Conservation (phyloP, 2,113 vertebrate genomes). For the Dipodomys merriami region DNA sequence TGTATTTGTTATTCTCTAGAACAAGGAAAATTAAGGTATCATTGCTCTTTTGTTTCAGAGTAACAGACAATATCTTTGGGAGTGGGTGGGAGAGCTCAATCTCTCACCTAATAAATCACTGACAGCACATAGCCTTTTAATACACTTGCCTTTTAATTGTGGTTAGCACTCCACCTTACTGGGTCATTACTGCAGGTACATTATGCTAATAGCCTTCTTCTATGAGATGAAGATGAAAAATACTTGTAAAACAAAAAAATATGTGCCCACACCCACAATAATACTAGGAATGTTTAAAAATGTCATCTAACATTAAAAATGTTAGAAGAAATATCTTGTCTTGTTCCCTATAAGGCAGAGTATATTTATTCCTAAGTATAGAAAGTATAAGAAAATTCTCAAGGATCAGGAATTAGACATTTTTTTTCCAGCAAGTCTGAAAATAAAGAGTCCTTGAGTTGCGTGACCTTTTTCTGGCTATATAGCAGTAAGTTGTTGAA, state of each 20-base stretch:
- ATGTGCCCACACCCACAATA: neutral
- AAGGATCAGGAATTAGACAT: neutral
- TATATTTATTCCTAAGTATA: neutral
- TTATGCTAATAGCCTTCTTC: slow-evolving; percentile 8
- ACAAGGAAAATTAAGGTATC: neutral
- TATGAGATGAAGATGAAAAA: slow-evolving; percentile 21
- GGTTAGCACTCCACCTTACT: neutral
- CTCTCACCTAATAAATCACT: slow-evolving; percentile 43
- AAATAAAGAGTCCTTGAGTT: neutral
- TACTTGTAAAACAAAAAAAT: neutral
- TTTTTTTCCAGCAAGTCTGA: slow-evolving; percentile 32
- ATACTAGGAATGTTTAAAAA: neutral
- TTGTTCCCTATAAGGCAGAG: neutral
- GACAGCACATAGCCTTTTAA: neutral
- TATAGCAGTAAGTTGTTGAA: neutral
- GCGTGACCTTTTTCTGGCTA: neutral
- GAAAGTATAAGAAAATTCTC: neutral
- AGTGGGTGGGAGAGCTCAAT: neutral
- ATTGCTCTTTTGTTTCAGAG: slow-evolving; percentile 31
- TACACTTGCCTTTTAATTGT: slow-evolving; percentile 25
- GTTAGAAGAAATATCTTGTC: neutral
- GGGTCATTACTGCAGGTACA: neutral
- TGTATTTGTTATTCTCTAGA: slow-evolving; percentile 39
- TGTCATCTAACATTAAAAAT: too few relatives aligned
- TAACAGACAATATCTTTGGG: neutral